Evolutionary conservation across 1,140 invertebrate species (phyloP).

Genomic region (Conus betulinus): DNA sequence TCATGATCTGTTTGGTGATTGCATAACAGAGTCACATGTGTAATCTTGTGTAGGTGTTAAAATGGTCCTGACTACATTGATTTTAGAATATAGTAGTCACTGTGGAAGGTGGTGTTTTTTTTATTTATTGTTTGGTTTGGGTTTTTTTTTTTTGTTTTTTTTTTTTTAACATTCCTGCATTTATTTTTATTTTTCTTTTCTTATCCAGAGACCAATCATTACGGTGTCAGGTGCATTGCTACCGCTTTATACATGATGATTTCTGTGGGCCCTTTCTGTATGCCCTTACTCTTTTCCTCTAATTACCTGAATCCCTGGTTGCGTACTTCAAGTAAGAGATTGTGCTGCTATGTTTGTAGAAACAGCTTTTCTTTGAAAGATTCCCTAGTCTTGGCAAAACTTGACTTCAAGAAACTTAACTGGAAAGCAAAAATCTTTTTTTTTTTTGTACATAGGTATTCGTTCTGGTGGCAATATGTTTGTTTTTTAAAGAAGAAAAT

Average conservation of each 20-base stretch:
- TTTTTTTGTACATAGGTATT: background rate
- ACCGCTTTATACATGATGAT: too few species aligned
- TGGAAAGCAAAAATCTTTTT: too few species aligned
- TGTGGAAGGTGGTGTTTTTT: background rate
- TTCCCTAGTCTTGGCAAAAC: background rate
- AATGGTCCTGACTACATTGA: background rate
- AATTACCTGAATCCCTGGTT: too few species aligned
- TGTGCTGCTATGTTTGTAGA: background rate
- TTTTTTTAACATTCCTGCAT: slow-evolving; percentile 4
- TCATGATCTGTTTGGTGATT: background rate
- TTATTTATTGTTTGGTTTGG: too few species aligned
- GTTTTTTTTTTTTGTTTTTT: background rate
- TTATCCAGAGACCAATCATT: background rate
- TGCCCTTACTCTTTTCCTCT: too few species aligned
- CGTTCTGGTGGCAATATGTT: slow-evolving; percentile 5
- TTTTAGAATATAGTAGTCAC: background rate
- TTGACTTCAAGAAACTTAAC: background rate
- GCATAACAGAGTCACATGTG: background rate
- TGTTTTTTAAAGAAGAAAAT: background rate
- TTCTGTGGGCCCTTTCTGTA: too few species aligned
- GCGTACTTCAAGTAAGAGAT: too few species aligned
- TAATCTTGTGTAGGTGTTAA: background rate
- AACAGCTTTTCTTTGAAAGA: background rate
- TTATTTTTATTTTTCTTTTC: background rate
- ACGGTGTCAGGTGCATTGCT: too few species aligned